Evolutionary conservation across 2,113 vertebrate genomes (phyloP).

Genomic region (Syngnathus typhle): DNA sequence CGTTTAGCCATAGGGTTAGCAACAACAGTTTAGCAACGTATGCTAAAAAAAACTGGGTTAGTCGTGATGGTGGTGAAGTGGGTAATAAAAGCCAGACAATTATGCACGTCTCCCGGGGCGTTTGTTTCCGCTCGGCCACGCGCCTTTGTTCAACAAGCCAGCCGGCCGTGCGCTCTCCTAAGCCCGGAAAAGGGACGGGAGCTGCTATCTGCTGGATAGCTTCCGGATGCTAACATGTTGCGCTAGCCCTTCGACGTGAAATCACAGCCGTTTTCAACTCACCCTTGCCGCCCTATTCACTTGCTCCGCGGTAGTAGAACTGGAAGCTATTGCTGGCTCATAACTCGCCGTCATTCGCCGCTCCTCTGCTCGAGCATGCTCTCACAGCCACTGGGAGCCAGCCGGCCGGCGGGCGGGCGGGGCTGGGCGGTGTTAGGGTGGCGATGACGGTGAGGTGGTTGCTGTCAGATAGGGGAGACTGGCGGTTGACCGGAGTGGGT

Average conservation of each 20-base stretch:
- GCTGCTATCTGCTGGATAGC: not conserved
- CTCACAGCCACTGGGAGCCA: conserved; percentile 40
- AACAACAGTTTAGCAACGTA: not conserved
- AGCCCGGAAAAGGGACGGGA: not conserved
- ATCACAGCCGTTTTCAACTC: not conserved
- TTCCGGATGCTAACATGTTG: conserved; percentile 33
- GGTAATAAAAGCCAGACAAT: conserved; percentile 35
- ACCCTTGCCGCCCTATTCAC: conserved; percentile 32
- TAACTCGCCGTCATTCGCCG: conserved; percentile 44
- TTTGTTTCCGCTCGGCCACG: conserved; percentile 58
- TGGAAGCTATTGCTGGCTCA: conserved; percentile 37
- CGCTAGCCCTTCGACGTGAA: not conserved
- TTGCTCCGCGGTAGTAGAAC: conserved; percentile 34
- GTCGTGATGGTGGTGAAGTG: conserved; percentile 51
- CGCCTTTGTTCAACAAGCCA: conserved; percentile 54
- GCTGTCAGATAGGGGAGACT: conserved; percentile 37
- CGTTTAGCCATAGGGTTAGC: not conserved
- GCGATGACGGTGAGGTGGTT: conserved; percentile 11
- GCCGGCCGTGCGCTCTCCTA: not conserved
- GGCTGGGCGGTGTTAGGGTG: not conserved
- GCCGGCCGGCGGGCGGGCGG: not conserved
- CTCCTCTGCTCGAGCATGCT: conserved; percentile 52
- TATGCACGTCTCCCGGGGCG: conserved; percentile 50
- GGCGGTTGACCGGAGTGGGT: not conserved
- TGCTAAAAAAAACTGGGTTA: conserved; percentile 47